Conservation (phyloP, 2,113 vertebrate genomes). For the Heteronetta atricapilla region DNA sequence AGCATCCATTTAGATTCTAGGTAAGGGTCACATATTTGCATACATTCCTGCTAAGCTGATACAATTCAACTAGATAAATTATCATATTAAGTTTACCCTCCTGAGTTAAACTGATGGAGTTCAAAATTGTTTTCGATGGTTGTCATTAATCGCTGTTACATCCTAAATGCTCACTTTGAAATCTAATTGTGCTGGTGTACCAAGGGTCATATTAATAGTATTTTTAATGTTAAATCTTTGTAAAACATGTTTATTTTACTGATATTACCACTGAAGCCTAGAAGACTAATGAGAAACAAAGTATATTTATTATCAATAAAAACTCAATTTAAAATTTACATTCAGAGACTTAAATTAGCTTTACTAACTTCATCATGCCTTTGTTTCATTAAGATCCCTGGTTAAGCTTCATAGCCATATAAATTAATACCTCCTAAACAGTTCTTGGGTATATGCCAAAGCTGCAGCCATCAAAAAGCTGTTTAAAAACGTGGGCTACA, state of each 20-base stretch:
- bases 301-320: constrained; percentile 81
- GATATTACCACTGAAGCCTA: constrained; percentile 69
- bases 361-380: constrained; percentile 67
- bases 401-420: constrained; percentile 62
- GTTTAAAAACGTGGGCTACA: neutral
- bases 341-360: constrained; percentile 75
- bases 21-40: constrained; percentile 99
- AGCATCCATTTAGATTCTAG: constrained; percentile 94
- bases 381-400: constrained; percentile 71
- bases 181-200: constrained; percentile 90
- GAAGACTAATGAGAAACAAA: constrained; percentile 76
- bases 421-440: constrained; percentile 64
- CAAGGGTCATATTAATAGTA: constrained; percentile 95
- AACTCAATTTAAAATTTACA: constrained; percentile 78
- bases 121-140: constrained; percentile 99
- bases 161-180: constrained; percentile 93
- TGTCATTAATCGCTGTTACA: constrained; percentile 99
- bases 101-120: constrained; percentile 99
- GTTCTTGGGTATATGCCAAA: constrained; percentile 38
- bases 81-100: constrained; percentile 99
- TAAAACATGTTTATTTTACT: constrained; percentile 83
- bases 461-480: constrained; percentile 30
- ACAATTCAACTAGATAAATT: constrained; percentile 95
- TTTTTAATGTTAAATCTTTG: constrained; percentile 87
- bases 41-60: constrained; percentile 94